Evolutionary conservation across 2,888 invertebrate genomes (phyloP).

Genomic region (Polietes domitor): DNA sequence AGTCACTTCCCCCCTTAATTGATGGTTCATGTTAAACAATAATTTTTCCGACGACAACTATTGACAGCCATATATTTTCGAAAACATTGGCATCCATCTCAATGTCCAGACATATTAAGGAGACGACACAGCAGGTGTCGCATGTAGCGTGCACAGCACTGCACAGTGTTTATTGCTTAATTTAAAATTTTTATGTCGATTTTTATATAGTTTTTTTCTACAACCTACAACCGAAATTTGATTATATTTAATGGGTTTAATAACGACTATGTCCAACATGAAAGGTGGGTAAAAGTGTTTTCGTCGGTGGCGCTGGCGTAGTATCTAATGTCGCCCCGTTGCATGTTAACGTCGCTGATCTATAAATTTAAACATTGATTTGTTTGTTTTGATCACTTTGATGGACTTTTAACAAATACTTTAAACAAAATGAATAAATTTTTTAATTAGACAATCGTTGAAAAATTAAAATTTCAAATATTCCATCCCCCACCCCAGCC

Average conservation of each 20-base stretch:
- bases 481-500: constrained; percentile 11
- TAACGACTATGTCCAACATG: background rate
- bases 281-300: background rate
- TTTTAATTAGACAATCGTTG: constrained; percentile 53
- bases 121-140: background rate
- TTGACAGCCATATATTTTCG: too few species aligned
- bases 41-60: too few species aligned
- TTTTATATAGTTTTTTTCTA: constrained; percentile 1
- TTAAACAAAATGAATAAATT: constrained; percentile 56
- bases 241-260: constrained; percentile 17
- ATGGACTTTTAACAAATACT: constrained; percentile 39
- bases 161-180: constrained; percentile 1
- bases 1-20: too few species aligned
- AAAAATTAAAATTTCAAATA: background rate
- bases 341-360: background rate
- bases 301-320: background rate
- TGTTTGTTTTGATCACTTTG: constrained; percentile 57
- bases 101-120: too few species aligned
- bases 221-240: background rate
- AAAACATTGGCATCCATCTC: too few species aligned
- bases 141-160: background rate
- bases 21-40: too few species aligned
- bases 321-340: background rate
- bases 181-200: constrained; percentile 11
- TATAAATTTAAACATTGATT: constrained; percentile 40